Evolutionary conservation across 2,113 vertebrate species (phyloP).

Genomic region (Penelope pileata): DNA sequence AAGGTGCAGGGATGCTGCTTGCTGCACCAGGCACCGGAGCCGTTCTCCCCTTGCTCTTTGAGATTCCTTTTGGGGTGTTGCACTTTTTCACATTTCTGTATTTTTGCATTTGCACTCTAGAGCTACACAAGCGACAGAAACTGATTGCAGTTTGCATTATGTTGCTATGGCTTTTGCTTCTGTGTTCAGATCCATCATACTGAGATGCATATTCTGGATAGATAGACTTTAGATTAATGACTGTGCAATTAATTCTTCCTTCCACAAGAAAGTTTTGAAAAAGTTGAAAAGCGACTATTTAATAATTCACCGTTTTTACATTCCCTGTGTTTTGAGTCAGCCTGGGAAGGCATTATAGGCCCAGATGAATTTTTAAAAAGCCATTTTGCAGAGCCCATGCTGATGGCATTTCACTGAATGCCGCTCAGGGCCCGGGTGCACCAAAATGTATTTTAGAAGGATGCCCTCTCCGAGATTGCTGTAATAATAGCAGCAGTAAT

Average conservation of each 20-base stretch:
- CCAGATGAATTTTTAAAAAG: neutral
- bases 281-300: neutral
- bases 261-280: neutral
- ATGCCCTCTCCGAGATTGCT: neutral
- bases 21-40: neutral
- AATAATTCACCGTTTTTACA: neutral
- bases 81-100: neutral
- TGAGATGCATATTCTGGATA: neutral
- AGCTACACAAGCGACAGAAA: neutral
- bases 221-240: neutral
- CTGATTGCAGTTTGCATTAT: neutral
- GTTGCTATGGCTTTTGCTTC: neutral
- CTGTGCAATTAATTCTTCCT: neutral
- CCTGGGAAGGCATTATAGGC: neutral
- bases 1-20: accelerated
- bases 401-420: neutral
- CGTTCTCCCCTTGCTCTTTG: neutral
- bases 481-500: neutral
- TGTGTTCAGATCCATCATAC: neutral
- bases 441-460: neutral
- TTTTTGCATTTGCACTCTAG: neutral
- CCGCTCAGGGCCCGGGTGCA: neutral
- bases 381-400: neutral
- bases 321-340: neutral
- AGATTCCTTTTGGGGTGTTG: neutral